Evolutionary conservation across 2,888 invertebrate species (phyloP), one percentile per base, ranked within the genome.

Genomic region (Drosophila parthenogenetica): DNA sequence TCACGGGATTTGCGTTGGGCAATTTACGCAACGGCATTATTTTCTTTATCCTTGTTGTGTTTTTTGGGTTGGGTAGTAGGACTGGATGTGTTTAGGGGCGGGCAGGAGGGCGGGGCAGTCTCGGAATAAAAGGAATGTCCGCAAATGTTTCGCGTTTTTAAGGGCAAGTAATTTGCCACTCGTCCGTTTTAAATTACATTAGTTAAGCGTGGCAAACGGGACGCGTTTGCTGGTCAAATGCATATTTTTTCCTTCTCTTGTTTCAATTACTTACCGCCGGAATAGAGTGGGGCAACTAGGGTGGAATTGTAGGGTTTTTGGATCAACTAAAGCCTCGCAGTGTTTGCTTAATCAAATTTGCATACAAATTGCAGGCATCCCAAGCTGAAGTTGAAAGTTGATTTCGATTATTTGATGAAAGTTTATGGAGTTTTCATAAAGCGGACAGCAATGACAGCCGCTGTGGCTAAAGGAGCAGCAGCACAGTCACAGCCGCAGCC

Each of bases 151-250:
- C 67, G 77, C 73, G 46, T 68, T 77, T 77, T 77, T 76, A 76
- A 73, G 76, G 76, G 72, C 84, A 78, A 87, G 87, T 85, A 85
- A 83, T 83, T 83, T 83, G 87, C 87, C 87, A 82, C 85, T 87
- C 85, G 85, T 85, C 87, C 83, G 74, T 83, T 83, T 83, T 85
- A 83, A 83, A 83, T 83, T 87, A 87, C 83, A 87, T 83, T 83
- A 87, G 83, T 71, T 73, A 81, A 70, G 85, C 66, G 64, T 67
- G 50, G 57, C 53, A 72, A 71, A 32, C 29, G 53, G 17, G 10
- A 54, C 62, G 39, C 68, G 46, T 57, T 57, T 40, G 66, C 64
- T 84, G 85, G 87, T 70, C 87, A 87, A 83, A 79, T 83, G 81
- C 87, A 87, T 84, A 84, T 83, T 60, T 78, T 64, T 35, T 35